Base-by-base conservation (phyloP, 1,140 invertebrate genomes). In the Homalodisca vitripennis region DNA sequence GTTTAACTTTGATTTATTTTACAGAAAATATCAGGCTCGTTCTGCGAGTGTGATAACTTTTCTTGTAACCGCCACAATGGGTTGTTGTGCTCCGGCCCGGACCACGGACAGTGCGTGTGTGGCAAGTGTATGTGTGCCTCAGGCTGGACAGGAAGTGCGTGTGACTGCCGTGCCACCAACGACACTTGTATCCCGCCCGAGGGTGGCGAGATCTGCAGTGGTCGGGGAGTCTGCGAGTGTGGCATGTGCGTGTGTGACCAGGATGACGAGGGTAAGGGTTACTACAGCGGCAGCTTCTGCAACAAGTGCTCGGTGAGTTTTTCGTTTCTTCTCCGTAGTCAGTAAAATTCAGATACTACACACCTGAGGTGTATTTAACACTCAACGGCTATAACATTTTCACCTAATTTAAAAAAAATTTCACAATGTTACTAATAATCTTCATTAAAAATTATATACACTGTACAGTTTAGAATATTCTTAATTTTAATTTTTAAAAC, bases 41-140 rank as follows among this genome's bases (percentile, higher is more conserved):
- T 84, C 80, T 98, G 97, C 78, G 90, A 98, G 79, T 98, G 96
- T 81, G 93, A 98, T 79, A 95, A 98, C 82, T 98, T 94, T 77
- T 92, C 91, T 96, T 78, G 92, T 95, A n/a, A 77, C 87, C 92
- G 73, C 84, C 89, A 79, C n/a, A 87, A 92, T 77, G 89, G 91
- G 29, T 75, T 87, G 72, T 80, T 97, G 10, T 98, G 95, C 79
- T 92, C 91, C 41, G 91, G 86, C 20, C 78, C 83, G 31, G 82
- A 87, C 66, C 87, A 90, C n/a, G n/a, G 75, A 91, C 90, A 47
- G 84, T 78, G 60, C 93, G 92, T 74, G 85, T 87, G 41, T 79
- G 92, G 92, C 27, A 82, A 84, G 63, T 96, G 94, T n/a, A n/a
- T n/a, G n/a, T n/a, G 94, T 77, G 80, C 86, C 30, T 80, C 85